Evolutionary conservation across 2,797 vertebrate genomes (phyloP), one percentile per base, ranked within the genome.

Genomic region (Xenops minutus): DNA sequence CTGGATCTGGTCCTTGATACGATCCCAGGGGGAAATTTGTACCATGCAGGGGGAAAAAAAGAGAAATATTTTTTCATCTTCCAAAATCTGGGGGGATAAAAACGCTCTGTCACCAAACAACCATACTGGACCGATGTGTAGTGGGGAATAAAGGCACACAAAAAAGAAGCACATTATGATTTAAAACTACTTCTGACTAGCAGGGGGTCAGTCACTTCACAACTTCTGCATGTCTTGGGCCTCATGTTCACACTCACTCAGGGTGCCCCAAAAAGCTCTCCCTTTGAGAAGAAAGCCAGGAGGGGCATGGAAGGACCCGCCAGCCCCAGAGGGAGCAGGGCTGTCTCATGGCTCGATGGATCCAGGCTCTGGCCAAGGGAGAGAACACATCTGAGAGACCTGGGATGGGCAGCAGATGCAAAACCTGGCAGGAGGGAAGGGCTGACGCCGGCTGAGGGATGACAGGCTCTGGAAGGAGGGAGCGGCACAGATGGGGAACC

Each of bases 371-470:
- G 48, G 21, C 61, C 43, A 32, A 29, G 64, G 39, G 26, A 37
- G 14, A 75, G 11, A 12, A 20, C 9, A 29, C 0, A 2, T 30
- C 59, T 73, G 56, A 85, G 49, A 64, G 78, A 36, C 32, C 62
- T 73, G 69, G 59, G 84, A 84, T 56, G 58, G 77, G 37, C 88
- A 93, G 76, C 76, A 93, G 91, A 84, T 88, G 86, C 23, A 43
- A 75, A 95, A 75, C 37, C 69, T 69, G 58, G 62, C 46, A n/a
- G 12, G 2, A 2, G 34, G 62, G 43, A 68, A 63, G 0, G 17
- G 48, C 41, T 81, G 56, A 48, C 4, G 10, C 52, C 0, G 9
- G 7, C 24, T 9, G 63, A 54, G 64, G 48, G 89, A 83, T 79
- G 81, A 83, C 8, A 67, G 54, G 67, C 68, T 95, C 67, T 59